A percentile compares a stretch with the other conserved stretches of the same genome.
These are phyloP conservation scores for Emydoidea blandingii DNA, from an alignment of 2,797 vertebrate species.

Conservation along the genomic window DNA sequence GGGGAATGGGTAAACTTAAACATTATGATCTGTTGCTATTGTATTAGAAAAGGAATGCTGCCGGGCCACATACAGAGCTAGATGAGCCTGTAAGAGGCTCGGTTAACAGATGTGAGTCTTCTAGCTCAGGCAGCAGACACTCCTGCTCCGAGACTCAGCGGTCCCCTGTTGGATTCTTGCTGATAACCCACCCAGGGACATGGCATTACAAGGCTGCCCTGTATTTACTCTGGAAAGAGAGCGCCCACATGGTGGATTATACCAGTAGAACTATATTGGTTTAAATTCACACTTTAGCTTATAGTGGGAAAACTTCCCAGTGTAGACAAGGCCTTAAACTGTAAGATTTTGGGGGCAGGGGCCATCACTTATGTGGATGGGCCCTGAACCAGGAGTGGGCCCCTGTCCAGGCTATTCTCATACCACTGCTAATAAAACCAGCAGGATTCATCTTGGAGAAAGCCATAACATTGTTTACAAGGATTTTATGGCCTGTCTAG, in stretches of 20 bases:
- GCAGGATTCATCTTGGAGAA: neutral
- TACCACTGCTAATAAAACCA: neutral
- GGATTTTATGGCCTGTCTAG: neutral
- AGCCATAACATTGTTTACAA: neutral
- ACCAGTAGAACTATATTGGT: neutral
- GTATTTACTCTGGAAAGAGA: neutral
- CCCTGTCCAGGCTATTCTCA: neutral
- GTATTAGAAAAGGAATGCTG: neutral
- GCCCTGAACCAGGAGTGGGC: neutral
- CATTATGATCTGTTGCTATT: too few relatives aligned
- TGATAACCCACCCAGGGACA: neutral
- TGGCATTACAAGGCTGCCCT: neutral
- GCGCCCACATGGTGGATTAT: neutral
- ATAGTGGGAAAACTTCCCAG: neutral
- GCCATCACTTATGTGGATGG: neutral
- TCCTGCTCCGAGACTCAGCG: neutral
- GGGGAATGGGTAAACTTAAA: neutral
- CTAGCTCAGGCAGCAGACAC: neutral
- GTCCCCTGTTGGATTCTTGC: neutral
- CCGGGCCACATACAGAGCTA: neutral
- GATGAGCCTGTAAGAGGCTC: neutral
- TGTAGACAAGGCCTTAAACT: neutral
- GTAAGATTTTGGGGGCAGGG: neutral
- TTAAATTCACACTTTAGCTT: neutral
- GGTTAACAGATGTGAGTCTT: neutral